A percentile compares a stretch with the other conserved stretches of the same genome.
phyloP scores from a whole-genome alignment of 2,113 vertebrate genomes.

The Pteruthius melanotis region DNA sequence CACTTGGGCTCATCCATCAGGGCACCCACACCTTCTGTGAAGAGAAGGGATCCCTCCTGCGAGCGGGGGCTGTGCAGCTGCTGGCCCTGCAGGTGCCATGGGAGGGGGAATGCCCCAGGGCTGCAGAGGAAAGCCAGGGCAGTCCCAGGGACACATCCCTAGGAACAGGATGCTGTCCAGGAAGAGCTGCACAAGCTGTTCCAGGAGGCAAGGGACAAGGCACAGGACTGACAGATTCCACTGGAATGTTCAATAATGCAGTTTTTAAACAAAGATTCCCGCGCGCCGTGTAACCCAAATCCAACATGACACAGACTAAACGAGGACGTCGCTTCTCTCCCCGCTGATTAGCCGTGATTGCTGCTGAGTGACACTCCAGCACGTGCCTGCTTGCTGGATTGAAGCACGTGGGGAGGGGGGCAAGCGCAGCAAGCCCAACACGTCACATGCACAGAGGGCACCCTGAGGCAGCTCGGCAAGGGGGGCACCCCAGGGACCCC shows the following conservation, averaged over 20 bases:
- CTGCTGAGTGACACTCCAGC: slow-evolving; percentile 8
- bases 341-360: slow-evolving; percentile 2
- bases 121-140: neutral
- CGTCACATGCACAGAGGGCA: rapidly evolving
- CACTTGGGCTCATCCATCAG: neutral
- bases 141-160: neutral
- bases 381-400: neutral
- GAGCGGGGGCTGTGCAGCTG: rapidly evolving
- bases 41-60: neutral
- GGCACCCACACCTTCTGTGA: neutral
- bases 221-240: rapidly evolving
- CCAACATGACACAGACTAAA: slow-evolving; percentile 53
- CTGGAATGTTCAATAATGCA: neutral
- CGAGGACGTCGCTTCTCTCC: slow-evolving; percentile 31
- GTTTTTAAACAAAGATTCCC: slow-evolving; percentile 1
- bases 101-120: neutral
- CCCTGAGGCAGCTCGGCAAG: neutral
- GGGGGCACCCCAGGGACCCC: neutral
- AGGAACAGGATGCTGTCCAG: neutral
- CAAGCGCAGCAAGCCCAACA: rapidly evolving
- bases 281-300: neutral
- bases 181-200: neutral
- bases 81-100: rapidly evolving
- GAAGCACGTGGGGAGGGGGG: rapidly evolving
- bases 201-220: rapidly evolving